Base-by-base conservation (phyloP, 2,113 vertebrate genomes). In the Himantopus leucocephalus region DNA sequence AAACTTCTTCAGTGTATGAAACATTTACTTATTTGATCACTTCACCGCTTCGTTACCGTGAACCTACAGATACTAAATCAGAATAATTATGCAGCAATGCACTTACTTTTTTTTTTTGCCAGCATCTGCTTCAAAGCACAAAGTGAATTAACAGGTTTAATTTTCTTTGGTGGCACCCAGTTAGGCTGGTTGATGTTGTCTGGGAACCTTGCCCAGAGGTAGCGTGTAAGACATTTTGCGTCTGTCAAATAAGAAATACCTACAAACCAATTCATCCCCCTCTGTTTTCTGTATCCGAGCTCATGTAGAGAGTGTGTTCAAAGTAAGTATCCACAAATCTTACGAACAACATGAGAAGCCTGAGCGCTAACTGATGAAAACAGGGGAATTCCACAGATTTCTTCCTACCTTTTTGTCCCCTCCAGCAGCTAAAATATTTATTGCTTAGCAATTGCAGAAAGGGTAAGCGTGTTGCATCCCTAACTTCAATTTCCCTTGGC, bases 141-240 rank as follows among this genome's bases (percentile, higher is more conserved):
- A 8, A 85, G 63, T 56, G n/a, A 92, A 92, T 95, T 70, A 94
- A 73, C n/a, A 76, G 55, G 70, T 82, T 88, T 91, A 14, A 89
- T 95, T 70, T 95, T 82, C 70, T 70, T 88, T 47, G 18, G 27
- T 83, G 66, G 50, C 71, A 91, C 59, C 66, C 52, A 45, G n/a
- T 72, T 76, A 60, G 66, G 27, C 32, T 85, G 58, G 52, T 60
- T 92, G 86, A 59, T 95, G 37, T 62, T 91, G 47, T 72, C 87
- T 88, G 87, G 81, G 94, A 89, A 79, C 59, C 18, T 67, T 94
- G 92, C 94, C 95, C 87, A 92, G 85, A 88, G 53, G 67, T 63
- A 32, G 20, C 2, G 7, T 85, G 50, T 68, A 32, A 72, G n/a
- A 88, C 11, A 22, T 82, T 78, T 85, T 78, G 55, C 0, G 0